Evolutionary conservation across 2,888 invertebrate species (phyloP).

Genomic region (Apodemia mormo): DNA sequence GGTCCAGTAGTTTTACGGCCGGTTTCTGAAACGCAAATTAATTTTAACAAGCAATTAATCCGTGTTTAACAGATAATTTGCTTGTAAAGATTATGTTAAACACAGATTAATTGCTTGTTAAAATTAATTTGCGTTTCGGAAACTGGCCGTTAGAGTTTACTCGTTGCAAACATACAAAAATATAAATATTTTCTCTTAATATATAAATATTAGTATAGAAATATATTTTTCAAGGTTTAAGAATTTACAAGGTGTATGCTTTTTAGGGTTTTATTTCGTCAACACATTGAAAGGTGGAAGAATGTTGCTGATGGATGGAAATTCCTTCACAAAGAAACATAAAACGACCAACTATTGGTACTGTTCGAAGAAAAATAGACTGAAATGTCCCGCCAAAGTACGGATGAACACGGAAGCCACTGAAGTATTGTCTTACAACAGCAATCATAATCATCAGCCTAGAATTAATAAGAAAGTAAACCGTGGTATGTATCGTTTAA

Average conservation of each 20-base stretch:
- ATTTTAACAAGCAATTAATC: too few relatives aligned
- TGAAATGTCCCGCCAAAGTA: conserved; percentile 48
- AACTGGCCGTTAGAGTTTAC: too few relatives aligned
- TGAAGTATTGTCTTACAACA: background rate
- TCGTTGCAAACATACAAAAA: too few relatives aligned
- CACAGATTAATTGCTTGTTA: too few relatives aligned
- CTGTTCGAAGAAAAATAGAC: conserved; percentile 33
- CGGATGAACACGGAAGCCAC: conserved; percentile 23
- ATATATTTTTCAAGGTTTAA: background rate
- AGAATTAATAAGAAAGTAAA: background rate
- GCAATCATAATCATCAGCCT: background rate
- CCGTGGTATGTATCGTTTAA: background rate
- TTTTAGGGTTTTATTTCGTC: conserved; percentile 26
- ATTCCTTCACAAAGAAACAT: conserved; percentile 34
- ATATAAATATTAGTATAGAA: too few relatives aligned
- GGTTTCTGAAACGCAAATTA: too few relatives aligned
- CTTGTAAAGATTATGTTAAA: too few relatives aligned
- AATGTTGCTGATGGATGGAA: conserved; percentile 31
- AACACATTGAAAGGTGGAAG: conserved; percentile 29
- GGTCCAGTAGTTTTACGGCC: too few relatives aligned
- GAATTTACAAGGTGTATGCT: background rate
- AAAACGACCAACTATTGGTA: conserved; percentile 32
- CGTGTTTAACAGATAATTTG: too few relatives aligned
- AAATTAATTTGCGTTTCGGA: too few relatives aligned
- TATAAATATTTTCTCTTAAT: too few relatives aligned